Base-by-base conservation (phyloP, 2,888 invertebrate species). In the Melinaea marsaeus region DNA sequence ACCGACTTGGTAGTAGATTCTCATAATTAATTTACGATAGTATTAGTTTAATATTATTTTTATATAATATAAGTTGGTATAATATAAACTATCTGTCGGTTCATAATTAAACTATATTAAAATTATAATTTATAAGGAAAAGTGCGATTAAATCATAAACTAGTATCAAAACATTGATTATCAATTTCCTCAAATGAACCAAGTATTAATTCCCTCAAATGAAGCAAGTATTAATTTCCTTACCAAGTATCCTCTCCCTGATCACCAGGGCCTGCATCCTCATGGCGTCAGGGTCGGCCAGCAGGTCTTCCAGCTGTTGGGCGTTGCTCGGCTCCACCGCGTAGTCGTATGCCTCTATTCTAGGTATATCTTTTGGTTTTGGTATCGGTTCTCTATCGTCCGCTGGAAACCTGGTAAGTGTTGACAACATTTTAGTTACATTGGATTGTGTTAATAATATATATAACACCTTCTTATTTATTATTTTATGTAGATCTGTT, bases 221-320 rank as follows among this genome's bases (percentile, higher is more conserved):
- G 35, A 35, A 35, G n/a, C n/a, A n/a, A n/a, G n/a, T 35, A 35
- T 2, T 35, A 5, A 9, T 42, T 42, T 3, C 60, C 77, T 76
- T 55, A 91, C 94, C 92, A 68, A 98, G 89, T 74, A 98, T 98
- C 75, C 98, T 92, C 87, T 98, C 98, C 63, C 98, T 92, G 67
- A 98, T 97, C 66, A 98, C 94, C 60, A 99, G 85, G 0, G 96
- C 96, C 81, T 97, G 99, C 98, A 99, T 98, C 75, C 98, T 92
- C 96, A 99, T 97, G 72, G 96, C 97, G 81, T 99, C 99, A 0
- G 98, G 98, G 87, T 99, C 98, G 6, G 96, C 95, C 62, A 97
- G 94, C 57, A 99, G 86, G 71, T 97, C 97, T 71, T 97, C 96
- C 55, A 99, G 85, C 66, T 95, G 94, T 61, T 95, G 95, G 57